A percentile compares a stretch with the other conserved stretches of the same genome.
These are phyloP conservation scores for Arizona elegans DNA, from an alignment of 2,113 vertebrate genomes.

Conservation along the genomic window DNA sequence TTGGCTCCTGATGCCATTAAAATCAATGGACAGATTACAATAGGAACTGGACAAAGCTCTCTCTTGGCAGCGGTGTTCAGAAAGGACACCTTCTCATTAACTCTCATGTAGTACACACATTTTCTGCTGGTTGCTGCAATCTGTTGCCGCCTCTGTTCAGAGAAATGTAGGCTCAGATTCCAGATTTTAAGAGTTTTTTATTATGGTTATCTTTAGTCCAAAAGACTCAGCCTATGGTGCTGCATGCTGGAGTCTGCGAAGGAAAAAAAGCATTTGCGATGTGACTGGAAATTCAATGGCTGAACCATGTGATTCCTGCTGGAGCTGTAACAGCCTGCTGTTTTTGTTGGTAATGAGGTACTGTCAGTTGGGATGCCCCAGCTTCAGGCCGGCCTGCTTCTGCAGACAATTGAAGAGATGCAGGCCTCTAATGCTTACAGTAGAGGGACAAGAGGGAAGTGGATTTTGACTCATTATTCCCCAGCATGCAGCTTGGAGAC, in stretches of 20 bases:
- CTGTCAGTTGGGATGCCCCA: background rate
- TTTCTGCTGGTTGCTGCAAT: slow-evolving; percentile 13
- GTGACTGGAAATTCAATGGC: slow-evolving; percentile 27
- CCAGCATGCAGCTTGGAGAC: background rate
- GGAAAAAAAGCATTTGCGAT: background rate
- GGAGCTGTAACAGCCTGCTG: background rate
- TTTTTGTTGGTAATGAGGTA: background rate
- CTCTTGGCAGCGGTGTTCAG: background rate
- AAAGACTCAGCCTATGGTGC: background rate
- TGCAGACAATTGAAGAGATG: background rate
- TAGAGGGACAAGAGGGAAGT: background rate
- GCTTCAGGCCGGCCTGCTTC: background rate
- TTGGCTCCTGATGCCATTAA: slow-evolving; percentile 4
- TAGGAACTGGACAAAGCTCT: slow-evolving; percentile 12
- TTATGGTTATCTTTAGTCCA: background rate
- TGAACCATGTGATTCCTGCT: background rate
- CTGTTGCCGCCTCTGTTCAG: slow-evolving; percentile 17
- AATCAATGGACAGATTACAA: slow-evolving; percentile 18
- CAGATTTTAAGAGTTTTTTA: slow-evolving; percentile 11
- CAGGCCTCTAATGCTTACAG: background rate
- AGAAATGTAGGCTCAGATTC: background rate
- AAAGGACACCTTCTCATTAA: slow-evolving; percentile 8
- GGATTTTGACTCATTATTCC: background rate
- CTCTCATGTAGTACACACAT: background rate
- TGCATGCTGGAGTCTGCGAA: background rate